Evolutionary conservation across 2,888 invertebrate species (phyloP).

Genomic region (Octonoba sinensis): DNA sequence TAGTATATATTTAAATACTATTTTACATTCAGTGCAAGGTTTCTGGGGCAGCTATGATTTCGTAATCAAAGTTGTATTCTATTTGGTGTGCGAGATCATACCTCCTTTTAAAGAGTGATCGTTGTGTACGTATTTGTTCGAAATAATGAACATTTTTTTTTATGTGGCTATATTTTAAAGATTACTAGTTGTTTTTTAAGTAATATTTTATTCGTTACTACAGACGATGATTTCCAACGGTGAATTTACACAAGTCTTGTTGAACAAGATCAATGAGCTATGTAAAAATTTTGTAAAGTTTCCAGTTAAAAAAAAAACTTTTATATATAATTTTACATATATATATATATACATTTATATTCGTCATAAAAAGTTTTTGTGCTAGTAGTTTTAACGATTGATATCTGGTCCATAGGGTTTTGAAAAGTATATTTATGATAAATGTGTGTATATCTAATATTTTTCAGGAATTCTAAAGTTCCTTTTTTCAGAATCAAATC

Average conservation of each 20-base stretch:
- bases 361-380: too few species aligned
- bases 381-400: too few species aligned
- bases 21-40: constrained; percentile 51
- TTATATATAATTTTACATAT: too few species aligned
- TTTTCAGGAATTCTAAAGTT: too few species aligned
- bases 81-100: constrained; percentile 32
- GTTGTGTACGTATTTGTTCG: constrained; percentile 42
- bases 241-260: constrained; percentile 29
- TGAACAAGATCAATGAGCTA: constrained; percentile 12
- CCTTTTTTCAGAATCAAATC: too few species aligned
- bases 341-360: too few species aligned
- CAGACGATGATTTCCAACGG: constrained; percentile 21
- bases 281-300: constrained; percentile 4
- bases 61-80: constrained; percentile 7
- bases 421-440: too few species aligned
- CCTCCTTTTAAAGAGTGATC: constrained; percentile 37
- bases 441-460: too few species aligned
- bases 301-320: neutral
- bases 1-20: constrained; percentile 52
- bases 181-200: too few species aligned
- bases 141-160: constrained; percentile 32
- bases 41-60: constrained; percentile 36
- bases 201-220: too few species aligned
- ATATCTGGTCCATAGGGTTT: too few species aligned
- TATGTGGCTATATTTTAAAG: constrained; percentile 11